These are phyloP conservation scores for Acridotheres tristis DNA, from an alignment of 2,797 vertebrate species.

Conservation along the genomic window DNA sequence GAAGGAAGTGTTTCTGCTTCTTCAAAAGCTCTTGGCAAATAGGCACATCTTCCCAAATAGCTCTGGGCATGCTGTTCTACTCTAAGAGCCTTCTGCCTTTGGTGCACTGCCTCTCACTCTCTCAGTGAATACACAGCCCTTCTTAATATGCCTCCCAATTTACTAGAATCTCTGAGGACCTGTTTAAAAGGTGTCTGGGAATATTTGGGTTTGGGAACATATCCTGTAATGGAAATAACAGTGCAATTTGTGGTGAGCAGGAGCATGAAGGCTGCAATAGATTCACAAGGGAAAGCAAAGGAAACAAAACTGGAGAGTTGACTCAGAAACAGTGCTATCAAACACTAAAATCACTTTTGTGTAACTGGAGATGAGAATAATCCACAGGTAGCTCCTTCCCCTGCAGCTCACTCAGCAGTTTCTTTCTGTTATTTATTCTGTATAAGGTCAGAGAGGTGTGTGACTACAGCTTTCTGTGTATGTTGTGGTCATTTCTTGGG, in stretches of 20 bases:
- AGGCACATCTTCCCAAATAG: neutral
- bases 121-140: neutral
- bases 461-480: neutral
- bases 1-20: neutral
- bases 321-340: neutral
- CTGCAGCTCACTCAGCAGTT: neutral
- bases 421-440: neutral
- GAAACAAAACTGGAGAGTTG: neutral
- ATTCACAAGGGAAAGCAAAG: neutral
- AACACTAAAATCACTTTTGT: neutral
- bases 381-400: neutral
- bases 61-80: neutral
- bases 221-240: constrained; percentile 35
- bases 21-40: neutral
- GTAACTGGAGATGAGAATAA: neutral
- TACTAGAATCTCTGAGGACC: neutral
- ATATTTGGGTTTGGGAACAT: constrained; percentile 22
- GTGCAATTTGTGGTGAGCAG: neutral
- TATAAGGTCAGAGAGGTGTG: neutral
- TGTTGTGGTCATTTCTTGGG: neutral
- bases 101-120: neutral
- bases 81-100: neutral
- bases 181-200: constrained; percentile 15
- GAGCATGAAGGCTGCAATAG: neutral
- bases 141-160: constrained; percentile 9